Conservation (phyloP, 2,113 vertebrate species). For the Gambusia holbrooki region DNA sequence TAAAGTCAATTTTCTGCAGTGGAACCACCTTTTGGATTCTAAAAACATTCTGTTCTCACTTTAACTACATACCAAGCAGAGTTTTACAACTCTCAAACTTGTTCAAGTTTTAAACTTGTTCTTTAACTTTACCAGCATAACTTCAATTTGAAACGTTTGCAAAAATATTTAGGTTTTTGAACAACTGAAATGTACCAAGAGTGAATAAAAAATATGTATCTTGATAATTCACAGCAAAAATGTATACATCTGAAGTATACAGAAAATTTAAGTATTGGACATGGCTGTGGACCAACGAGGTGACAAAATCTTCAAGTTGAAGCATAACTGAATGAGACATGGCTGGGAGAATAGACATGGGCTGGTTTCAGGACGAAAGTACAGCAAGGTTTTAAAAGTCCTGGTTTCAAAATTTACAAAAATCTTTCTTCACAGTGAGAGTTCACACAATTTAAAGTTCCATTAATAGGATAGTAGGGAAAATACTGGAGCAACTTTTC, state of each 20-base stretch:
- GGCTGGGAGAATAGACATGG: no score
- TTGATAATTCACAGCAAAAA: constrained; percentile 52
- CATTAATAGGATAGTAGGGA: no score
- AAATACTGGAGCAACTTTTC: no score
- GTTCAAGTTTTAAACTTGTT: neutral
- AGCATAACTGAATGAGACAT: constrained; percentile 28
- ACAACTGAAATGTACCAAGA: neutral
- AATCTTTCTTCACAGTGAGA: no score
- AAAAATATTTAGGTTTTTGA: neutral
- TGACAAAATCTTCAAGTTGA: constrained; percentile 5
- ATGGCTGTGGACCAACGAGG: constrained; percentile 12
- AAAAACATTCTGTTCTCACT: neutral
- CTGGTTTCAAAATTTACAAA: neutral
- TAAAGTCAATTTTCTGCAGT: neutral
- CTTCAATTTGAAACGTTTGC: constrained; percentile 7
- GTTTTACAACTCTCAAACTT: neutral
- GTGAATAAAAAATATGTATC: neutral
- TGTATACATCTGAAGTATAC: constrained; percentile 12
- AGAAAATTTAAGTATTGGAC: constrained; percentile 20
- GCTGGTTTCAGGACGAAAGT: neutral
- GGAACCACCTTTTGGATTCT: neutral
- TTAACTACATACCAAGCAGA: neutral
- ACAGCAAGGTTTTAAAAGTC: neutral
- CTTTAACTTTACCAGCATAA: neutral
- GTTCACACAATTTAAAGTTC: no score